Base-by-base conservation (phyloP, 1,140 invertebrate species). In the Centruroides vittatus region DNA sequence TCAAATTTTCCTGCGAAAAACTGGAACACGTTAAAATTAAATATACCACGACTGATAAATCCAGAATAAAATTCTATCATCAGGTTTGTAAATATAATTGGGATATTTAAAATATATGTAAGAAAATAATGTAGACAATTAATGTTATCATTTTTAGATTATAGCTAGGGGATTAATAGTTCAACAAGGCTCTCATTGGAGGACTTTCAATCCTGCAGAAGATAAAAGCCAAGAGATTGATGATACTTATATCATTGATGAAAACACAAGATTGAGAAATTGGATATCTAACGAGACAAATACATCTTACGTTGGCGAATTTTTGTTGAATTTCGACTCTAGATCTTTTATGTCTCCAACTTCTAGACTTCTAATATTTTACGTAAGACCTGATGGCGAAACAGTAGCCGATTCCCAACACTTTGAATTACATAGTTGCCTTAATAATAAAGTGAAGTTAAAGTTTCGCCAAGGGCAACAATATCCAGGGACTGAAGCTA, bases 331-430 rank as follows among this genome's bases (percentile, higher is more conserved):
- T 49, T 60, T 60, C n/a, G 58, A 58, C 12, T 49, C 59, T 0
- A 49, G 57, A 47, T 51, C 62, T 0, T 52, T 52, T 6, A 58
- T 61, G 56, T 60, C 70, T 9, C 71, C 72, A 5, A 48, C 66
- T 6, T 66, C 69, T 9, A 66, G 67, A 5, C 47, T 90, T 0
- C 73, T 90, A 3, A 79, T 88, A 3, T 89, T 87, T 68, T 87
- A 88, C 72, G 81, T 89, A 9, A 82, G 84, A 7, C 74, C 80
- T 9, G 80, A 84, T 50, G 84, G 84, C 0, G 86, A 89, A 70
- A 81, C 83, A 0, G 82, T 89, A 0, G 76, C 79, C 0, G 73
- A 79, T 35, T 74, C 76, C 35, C 74, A 74, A 1, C 73, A 67
- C 13, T 68, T 81, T 54, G 68, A 74, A 11, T 72, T 80, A 4